These are phyloP conservation scores for Scleropages formosus DNA, from an alignment of 2,797 vertebrate genomes.

Conservation along the genomic window DNA sequence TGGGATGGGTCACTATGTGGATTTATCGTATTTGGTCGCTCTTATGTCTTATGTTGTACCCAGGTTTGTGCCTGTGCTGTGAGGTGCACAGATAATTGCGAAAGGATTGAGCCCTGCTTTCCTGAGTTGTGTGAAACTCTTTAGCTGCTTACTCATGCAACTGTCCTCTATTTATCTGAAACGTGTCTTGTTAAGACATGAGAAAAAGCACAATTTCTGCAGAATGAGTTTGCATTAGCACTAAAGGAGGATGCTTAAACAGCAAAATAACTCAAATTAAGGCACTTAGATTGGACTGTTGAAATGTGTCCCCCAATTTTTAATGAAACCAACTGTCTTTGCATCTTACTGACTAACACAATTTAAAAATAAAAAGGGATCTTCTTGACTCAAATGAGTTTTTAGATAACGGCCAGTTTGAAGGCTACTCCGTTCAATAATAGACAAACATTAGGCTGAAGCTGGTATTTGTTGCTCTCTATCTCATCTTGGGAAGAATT, in stretches of 20 bases:
- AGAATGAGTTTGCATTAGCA: background rate
- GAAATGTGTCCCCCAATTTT: background rate
- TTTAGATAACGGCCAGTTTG: background rate
- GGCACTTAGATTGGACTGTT: no score
- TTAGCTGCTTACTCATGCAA: background rate
- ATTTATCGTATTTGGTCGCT: no score
- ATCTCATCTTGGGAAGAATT: conserved; percentile 21
- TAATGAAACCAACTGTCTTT: background rate
- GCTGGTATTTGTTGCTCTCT: conserved; percentile 17
- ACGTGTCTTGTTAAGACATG: background rate
- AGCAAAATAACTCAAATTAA: no score
- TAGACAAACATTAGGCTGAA: background rate
- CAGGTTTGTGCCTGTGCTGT: no score
- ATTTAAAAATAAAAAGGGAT: background rate
- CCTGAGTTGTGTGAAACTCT: background rate
- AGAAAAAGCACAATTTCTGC: conserved; percentile 1
- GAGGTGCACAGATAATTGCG: no score
- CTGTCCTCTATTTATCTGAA: background rate
- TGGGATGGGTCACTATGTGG: no score
- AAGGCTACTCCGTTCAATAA: conserved; percentile 3
- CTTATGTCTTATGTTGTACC: no score
- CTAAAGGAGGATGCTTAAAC: no score
- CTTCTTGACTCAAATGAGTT: background rate
- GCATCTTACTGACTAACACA: background rate
- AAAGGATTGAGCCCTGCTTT: no score